These are phyloP conservation scores for Dasyurus viverrinus DNA, from an alignment of 2,113 vertebrate species.

Conservation along the genomic window DNA sequence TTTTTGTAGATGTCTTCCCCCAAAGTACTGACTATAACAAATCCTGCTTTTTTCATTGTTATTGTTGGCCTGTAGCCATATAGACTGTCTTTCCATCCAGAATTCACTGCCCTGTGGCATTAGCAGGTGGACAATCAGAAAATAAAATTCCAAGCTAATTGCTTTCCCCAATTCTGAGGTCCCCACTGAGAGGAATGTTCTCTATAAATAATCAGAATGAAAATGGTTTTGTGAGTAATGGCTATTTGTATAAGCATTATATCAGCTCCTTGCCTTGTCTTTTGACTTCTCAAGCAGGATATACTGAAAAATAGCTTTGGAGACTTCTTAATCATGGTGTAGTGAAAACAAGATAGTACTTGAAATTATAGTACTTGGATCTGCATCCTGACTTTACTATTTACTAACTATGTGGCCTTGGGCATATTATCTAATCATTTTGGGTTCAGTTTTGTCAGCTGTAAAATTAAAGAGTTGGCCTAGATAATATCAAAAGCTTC, in stretches of 20 bases:
- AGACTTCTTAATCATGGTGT: not conserved
- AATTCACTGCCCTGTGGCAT: conserved; percentile 19
- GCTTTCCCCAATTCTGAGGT: not conserved
- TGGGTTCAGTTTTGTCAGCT: not conserved
- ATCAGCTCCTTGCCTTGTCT: not conserved
- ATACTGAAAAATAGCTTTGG: not conserved
- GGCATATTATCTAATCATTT: not conserved
- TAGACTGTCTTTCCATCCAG: not conserved
- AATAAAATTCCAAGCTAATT: not conserved
- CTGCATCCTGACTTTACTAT: not conserved
- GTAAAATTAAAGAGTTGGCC: not conserved
- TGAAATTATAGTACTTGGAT: not conserved
- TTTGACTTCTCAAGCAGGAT: not conserved
- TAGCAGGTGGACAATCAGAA: not conserved
- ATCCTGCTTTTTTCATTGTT: not conserved
- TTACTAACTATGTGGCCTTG: not conserved
- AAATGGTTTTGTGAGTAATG: not conserved
- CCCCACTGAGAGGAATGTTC: not conserved
- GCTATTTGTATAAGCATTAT: not conserved
- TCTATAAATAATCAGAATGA: not conserved
- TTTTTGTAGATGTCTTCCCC: not conserved
- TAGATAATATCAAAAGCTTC: not conserved
- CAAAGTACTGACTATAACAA: not conserved
- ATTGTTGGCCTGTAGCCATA: not conserved
- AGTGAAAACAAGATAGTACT: not conserved